Conservation (phyloP, 2,888 invertebrate species). For the Habrosyne pyritoides region DNA sequence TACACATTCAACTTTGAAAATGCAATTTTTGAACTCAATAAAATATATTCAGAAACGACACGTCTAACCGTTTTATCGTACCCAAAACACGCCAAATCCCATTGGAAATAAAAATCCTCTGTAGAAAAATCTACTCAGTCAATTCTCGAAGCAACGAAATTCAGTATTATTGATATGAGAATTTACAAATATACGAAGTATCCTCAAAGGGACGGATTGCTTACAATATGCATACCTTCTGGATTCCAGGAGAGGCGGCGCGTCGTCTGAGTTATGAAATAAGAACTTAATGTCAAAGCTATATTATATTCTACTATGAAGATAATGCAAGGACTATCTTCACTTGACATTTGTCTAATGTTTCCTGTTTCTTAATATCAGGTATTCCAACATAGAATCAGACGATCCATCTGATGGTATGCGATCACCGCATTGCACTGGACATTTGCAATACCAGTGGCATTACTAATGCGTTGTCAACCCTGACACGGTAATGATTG, state of each 20-base stretch:
- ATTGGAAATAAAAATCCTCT: constrained; percentile 9
- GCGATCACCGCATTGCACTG: too few relatives aligned
- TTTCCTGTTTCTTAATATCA: too few relatives aligned
- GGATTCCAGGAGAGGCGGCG: constrained; percentile 21
- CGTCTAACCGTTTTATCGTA: not conserved
- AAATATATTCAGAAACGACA: not conserved
- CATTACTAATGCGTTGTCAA: too few relatives aligned
- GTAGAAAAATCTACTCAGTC: constrained; percentile 21
- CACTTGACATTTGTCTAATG: too few relatives aligned
- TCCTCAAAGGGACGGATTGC: constrained; percentile 30
- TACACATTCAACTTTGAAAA: too few relatives aligned
- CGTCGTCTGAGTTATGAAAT: constrained; percentile 32
- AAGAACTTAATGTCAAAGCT: constrained; percentile 30
- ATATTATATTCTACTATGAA: constrained; percentile 5
- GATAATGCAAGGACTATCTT: too few relatives aligned
- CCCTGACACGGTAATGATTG: too few relatives aligned
- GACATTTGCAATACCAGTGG: too few relatives aligned
- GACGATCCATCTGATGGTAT: too few relatives aligned
- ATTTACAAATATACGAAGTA: constrained; percentile 43
- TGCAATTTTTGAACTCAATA: too few relatives aligned
- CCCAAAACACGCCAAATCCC: constrained; percentile 2
- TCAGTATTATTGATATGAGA: constrained; percentile 37
- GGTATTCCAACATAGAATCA: too few relatives aligned
- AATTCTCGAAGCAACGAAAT: constrained; percentile 28
- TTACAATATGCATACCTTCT: constrained; percentile 27